Base-by-base conservation (phyloP, 2,888 invertebrate genomes). In the Micoletzkya japonica region DNA sequence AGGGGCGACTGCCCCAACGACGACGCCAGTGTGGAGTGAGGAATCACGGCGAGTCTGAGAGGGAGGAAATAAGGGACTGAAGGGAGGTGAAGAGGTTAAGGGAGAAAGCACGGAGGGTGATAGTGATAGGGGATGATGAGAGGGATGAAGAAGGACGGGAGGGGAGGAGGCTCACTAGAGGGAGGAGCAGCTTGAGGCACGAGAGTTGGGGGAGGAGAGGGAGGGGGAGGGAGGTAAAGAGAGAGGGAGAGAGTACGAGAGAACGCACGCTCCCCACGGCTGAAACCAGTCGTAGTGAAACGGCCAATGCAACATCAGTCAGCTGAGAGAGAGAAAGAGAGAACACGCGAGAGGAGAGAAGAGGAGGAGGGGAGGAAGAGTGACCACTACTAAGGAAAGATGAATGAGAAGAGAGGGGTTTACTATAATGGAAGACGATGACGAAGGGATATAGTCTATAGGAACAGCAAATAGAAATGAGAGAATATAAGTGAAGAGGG, bases 111-210 rank as follows among this genome's bases (percentile, higher is more conserved):
- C 14, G 57, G 49, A 49, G 49, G 49, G 49, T 49, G 30, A 30
- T 17, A 17, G 57, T 17, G 57, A 57, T 24, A 7, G 59, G 39
- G 28, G 44, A 30, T 28, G 44, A 14, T 26, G 44, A 30, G 63
- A 50, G 39, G 24, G 49, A 30, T n/a, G 2, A 17, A 39, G 28
- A 1, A 34, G 32, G 3, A 32, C 17, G 59, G 28, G 36, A 24
- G 24, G 37, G 59, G 59, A 20, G n/a, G 39, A 24, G 17, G 30
- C 37, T n/a, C 28, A n/a, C 59, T 14, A 37, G 39, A 59, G 59
- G 59, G 37, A 58, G 36, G 32, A 58, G 30, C 10, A 28, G 28
- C 59, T 59, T 37, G 59, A 59, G 59, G 59, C 59, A 59, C n/a
- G n/a, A n/a, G n/a, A 50, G 10, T 3, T 28, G 17, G 44, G 39